Percentiles rank a stretch among this genome's conserved stretches.
Evolutionary conservation across 2,113 vertebrate species (phyloP).

Genomic region (Tonatia bakeri): DNA sequence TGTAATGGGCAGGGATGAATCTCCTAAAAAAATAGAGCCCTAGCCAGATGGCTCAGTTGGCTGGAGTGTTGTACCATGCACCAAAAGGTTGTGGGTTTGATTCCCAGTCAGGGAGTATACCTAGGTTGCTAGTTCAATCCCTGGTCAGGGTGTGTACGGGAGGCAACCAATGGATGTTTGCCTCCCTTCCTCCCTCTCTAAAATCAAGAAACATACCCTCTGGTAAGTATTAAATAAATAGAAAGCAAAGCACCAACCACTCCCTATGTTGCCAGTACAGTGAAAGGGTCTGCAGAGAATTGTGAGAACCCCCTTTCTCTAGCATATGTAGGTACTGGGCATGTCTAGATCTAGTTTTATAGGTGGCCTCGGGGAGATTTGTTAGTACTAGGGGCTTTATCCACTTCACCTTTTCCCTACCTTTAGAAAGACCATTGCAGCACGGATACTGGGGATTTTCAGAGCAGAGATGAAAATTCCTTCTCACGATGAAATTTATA

Average conservation of each 20-base stretch:
- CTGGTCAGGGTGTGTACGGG: too few species aligned
- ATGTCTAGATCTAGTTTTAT: not conserved
- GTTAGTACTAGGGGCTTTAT: not conserved
- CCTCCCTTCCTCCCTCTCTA: too few species aligned
- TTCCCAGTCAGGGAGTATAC: too few species aligned
- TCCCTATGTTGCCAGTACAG: not conserved
- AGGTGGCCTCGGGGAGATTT: not conserved
- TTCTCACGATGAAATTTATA: conserved; percentile 46
- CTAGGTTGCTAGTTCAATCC: too few species aligned
- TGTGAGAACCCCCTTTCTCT: not conserved
- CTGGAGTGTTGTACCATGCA: too few species aligned
- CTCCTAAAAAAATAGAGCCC: not conserved
- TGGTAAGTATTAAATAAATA: not conserved
- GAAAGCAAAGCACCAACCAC: not conserved
- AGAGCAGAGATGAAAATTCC: conserved; percentile 44
- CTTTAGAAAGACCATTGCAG: not conserved
- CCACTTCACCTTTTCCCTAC: not conserved
- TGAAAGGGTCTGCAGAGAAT: not conserved
- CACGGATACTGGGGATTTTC: not conserved
- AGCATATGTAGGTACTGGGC: not conserved
- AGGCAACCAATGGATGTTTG: too few species aligned
- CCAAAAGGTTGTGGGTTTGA: too few species aligned
- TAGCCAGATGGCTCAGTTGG: too few species aligned
- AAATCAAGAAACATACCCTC: too few species aligned
- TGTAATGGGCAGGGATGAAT: not conserved